Evolutionary conservation across 1,140 invertebrate genomes (phyloP).

Genomic region (Tribolium castaneum): DNA sequence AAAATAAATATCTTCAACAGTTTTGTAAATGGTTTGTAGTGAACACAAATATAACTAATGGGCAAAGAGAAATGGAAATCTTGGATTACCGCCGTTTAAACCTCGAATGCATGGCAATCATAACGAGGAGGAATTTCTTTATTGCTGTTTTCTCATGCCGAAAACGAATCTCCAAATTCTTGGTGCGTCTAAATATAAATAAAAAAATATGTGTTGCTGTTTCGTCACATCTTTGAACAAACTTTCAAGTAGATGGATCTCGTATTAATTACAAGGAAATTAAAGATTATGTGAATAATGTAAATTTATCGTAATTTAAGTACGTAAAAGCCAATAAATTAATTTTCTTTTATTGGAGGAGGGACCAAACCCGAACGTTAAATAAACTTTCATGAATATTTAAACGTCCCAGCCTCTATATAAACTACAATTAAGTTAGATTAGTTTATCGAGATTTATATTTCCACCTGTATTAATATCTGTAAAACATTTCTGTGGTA

Average conservation of each 20-base stretch:
- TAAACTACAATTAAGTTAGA: slow-evolving; percentile 13
- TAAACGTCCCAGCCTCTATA: neutral
- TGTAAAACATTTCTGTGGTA: neutral
- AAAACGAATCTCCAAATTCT: neutral
- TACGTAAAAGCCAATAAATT: neutral
- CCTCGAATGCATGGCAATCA: neutral
- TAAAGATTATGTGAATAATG: neutral
- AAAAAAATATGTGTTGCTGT: no score
- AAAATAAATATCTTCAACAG: neutral
- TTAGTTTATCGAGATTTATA: neutral
- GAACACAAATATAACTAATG: neutral
- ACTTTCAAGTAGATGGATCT: neutral
- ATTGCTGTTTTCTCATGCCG: neutral
- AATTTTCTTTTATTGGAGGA: slow-evolving; percentile 2
- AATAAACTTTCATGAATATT: slow-evolving; percentile 17
- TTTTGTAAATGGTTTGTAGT: neutral
- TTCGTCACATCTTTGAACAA: no score
- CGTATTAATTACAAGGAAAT: neutral
- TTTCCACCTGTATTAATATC: neutral
- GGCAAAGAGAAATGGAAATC: neutral
- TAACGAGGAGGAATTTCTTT: neutral
- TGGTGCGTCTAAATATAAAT: neutral
- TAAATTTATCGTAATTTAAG: slow-evolving; percentile 13
- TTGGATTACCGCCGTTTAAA: neutral
- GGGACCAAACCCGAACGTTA: neutral